phyloP scores from a whole-genome alignment of 2,113 vertebrate species.

The Hippotragus niger region DNA sequence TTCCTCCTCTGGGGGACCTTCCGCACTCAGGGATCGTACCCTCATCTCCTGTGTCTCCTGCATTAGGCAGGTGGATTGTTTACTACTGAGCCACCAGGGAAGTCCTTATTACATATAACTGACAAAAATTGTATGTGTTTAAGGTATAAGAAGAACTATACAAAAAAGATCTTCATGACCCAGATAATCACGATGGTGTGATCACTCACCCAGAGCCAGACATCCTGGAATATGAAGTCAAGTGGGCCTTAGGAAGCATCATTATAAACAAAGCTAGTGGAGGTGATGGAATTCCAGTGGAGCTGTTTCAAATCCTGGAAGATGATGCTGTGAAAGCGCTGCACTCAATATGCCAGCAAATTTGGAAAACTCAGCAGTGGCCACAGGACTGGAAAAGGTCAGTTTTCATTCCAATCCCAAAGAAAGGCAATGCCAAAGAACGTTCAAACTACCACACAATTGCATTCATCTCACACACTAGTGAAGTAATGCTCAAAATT shows the following conservation, averaged over 20 bases:
- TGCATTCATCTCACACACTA: neutral
- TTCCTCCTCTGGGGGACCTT: neutral
- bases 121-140: neutral
- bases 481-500: neutral
- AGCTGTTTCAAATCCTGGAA: neutral
- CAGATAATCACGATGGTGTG: neutral
- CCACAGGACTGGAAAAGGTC: neutral
- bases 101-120: neutral
- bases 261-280: neutral
- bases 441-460: fast-evolving
- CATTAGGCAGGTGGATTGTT: neutral
- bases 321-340: neutral
- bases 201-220: neutral
- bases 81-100: neutral
- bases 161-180: neutral
- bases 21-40: fast-evolving
- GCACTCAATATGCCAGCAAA: neutral
- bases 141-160: neutral
- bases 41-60: neutral
- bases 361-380: neutral
- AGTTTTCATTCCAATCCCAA: neutral
- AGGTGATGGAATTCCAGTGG: neutral
- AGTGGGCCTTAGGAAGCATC: neutral
- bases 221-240: neutral
- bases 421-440: neutral